phyloP scores from a whole-genome alignment of 1,140 invertebrate genomes.

The Cydia amplana region DNA sequence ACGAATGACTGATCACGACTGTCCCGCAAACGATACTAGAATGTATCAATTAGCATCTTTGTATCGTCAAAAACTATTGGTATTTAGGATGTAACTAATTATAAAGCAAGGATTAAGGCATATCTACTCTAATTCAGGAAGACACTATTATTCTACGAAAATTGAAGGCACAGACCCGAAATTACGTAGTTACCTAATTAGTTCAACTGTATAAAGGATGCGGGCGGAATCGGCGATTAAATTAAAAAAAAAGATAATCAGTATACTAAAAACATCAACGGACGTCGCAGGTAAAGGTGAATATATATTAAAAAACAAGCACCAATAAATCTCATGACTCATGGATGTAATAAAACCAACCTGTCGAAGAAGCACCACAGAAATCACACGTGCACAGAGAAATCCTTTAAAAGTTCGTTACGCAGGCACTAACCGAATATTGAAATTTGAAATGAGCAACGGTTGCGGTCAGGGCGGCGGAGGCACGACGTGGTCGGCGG shows the following conservation, averaged over 20 bases:
- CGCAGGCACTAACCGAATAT: conserved; percentile 50
- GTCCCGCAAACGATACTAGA: neutral
- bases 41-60: neutral
- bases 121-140: no score
- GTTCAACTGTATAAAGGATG: neutral
- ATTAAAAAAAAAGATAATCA: neutral
- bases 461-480: neutral
- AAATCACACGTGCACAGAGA: conserved; percentile 61
- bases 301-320: neutral
- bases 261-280: neutral
- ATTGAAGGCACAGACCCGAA: neutral
- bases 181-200: neutral
- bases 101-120: no score
- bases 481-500: conserved; percentile 60
- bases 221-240: neutral
- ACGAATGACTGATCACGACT: conserved; percentile 28
- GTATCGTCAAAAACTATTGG: neutral
- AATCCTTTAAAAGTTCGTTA: conserved; percentile 62
- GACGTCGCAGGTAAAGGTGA: conserved; percentile 1
- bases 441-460: neutral
- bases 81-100: neutral
- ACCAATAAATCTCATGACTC: neutral
- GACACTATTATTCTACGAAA: neutral
- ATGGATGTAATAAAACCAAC: conserved; percentile 48
- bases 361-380: conserved; percentile 53